phyloP scores from a whole-genome alignment of 1,140 invertebrate species.

The Ceratina calcarata region DNA sequence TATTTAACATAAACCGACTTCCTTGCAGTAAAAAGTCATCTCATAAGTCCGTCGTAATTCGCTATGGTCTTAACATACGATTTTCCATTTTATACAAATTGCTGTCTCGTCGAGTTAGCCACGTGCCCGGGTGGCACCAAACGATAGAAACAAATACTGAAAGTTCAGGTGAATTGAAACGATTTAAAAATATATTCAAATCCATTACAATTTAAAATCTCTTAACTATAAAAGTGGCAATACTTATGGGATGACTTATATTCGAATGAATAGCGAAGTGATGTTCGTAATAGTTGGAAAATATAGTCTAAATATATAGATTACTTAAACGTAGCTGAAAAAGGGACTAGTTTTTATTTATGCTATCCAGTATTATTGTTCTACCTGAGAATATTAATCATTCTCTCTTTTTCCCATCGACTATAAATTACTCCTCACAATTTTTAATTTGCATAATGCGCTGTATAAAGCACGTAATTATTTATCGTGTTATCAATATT shows the following conservation, averaged over 20 bases:
- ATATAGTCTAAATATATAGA: slow-evolving; percentile 38
- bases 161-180: background rate
- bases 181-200: slow-evolving; percentile 8
- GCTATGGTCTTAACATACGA: too few relatives aligned
- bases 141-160: background rate
- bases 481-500: background rate
- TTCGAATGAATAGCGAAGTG: slow-evolving; percentile 14
- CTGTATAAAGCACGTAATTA: slow-evolving; percentile 39
- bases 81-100: background rate
- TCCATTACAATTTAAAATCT: slow-evolving; percentile 2
- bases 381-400: slow-evolving; percentile 41
- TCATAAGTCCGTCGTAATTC: slow-evolving; percentile 7
- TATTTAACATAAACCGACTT: slow-evolving; percentile 24
- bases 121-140: too few relatives aligned
- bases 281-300: slow-evolving; percentile 34
- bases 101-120: background rate
- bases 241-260: slow-evolving; percentile 27
- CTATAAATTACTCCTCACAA: slow-evolving; percentile 33
- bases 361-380: slow-evolving; percentile 37
- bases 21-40: slow-evolving; percentile 15
- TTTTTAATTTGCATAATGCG: slow-evolving; percentile 26
- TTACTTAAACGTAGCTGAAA: slow-evolving; percentile 35
- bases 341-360: slow-evolving; percentile 36
- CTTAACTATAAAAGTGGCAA: slow-evolving; percentile 8
- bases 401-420: slow-evolving; percentile 29